Evolutionary conservation across 2,797 vertebrate genomes (phyloP).

Genomic region (Pristis pectinata): DNA sequence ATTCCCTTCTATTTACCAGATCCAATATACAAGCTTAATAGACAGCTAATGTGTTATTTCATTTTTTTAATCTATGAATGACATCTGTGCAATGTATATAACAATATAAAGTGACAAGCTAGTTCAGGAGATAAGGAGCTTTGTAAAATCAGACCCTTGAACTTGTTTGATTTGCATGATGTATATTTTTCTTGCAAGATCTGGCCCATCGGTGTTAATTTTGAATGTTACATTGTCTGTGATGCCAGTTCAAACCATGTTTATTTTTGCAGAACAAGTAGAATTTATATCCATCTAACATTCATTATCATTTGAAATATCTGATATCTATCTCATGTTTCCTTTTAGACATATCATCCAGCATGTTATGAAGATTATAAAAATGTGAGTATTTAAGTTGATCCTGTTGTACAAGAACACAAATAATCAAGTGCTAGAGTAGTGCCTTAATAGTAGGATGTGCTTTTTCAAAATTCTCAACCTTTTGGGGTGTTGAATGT

Average conservation of each 20-base stretch:
- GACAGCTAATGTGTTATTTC: neutral
- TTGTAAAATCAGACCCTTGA: neutral
- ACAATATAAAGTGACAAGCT: neutral
- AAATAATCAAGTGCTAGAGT: neutral
- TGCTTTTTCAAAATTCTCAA: neutral
- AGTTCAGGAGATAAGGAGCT: neutral
- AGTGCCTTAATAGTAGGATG: too few relatives aligned
- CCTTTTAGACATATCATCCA: constrained; percentile 86
- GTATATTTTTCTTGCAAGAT: neutral
- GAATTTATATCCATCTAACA: neutral
- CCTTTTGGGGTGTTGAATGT: constrained; percentile 40
- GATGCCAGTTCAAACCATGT: neutral
- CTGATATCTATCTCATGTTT: neutral
- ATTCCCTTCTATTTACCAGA: neutral
- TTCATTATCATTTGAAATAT: neutral
- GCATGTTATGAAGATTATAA: constrained; percentile 95
- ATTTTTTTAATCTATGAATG: neutral
- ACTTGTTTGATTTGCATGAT: too few relatives aligned
- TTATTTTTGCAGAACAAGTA: neutral
- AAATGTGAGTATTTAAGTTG: constrained; percentile 73
- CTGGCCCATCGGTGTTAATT: neutral
- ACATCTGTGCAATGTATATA: neutral
- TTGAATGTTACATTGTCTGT: neutral
- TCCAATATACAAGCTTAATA: neutral
- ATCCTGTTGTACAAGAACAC: neutral